Evolutionary conservation across 2,888 invertebrate genomes (phyloP).

Genomic region (Coremacera marginata): DNA sequence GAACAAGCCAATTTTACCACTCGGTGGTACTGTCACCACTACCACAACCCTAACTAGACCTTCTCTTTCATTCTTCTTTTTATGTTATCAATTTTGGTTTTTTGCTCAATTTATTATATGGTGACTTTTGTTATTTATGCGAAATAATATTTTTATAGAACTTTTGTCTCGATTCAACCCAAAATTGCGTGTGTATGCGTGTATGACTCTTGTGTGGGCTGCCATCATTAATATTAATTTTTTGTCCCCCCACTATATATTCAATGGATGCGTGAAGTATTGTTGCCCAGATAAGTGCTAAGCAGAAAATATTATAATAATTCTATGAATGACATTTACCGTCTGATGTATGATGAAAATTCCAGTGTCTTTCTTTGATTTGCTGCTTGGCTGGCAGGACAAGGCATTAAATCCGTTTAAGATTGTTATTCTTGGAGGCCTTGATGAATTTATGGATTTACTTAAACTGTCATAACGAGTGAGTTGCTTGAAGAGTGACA

Average conservation of each 20-base stretch:
- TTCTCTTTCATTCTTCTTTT: not conserved
- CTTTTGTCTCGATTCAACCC: not conserved
- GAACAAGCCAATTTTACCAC: too few species aligned
- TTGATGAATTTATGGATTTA: too few species aligned
- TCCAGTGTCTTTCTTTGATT: too few species aligned
- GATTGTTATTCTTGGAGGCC: too few species aligned
- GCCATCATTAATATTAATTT: slow-evolving; percentile 62
- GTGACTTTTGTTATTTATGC: slow-evolving; percentile 25
- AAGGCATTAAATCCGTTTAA: too few species aligned
- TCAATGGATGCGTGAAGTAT: slow-evolving; percentile 61
- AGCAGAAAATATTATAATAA: not conserved
- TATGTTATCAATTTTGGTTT: slow-evolving; percentile 1
- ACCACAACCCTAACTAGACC: too few species aligned
- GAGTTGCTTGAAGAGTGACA: too few species aligned
- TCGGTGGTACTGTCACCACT: too few species aligned
- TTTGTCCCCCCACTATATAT: slow-evolving; percentile 64
- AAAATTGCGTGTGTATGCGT: not conserved
- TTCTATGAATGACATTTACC: too few species aligned
- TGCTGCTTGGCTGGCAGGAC: too few species aligned
- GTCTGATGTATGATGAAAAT: too few species aligned
- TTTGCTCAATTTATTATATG: slow-evolving; percentile 11
- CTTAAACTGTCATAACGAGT: too few species aligned
- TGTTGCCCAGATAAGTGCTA: slow-evolving; percentile 11
- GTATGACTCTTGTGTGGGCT: not conserved
- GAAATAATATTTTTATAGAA: slow-evolving; percentile 17